Evolutionary conservation across 2,797 vertebrate species (phyloP).

Genomic region (Sebastes miniatus): DNA sequence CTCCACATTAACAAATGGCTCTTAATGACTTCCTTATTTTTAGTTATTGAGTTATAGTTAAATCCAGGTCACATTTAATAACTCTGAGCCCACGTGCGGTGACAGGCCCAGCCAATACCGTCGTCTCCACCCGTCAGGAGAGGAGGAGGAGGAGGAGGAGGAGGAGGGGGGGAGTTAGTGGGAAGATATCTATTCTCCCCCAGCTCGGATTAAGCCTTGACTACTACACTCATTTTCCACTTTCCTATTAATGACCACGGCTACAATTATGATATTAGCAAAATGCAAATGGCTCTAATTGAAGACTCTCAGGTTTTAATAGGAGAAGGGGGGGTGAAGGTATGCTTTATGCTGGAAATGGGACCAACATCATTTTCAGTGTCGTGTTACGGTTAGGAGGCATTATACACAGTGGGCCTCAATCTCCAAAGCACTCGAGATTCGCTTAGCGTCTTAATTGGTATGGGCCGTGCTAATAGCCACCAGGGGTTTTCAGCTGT

Average conservation of each 20-base stretch:
- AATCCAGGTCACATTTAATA: constrained; percentile 76
- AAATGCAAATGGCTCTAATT: constrained; percentile 86
- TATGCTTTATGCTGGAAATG: constrained; percentile 73
- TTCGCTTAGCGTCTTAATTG: constrained; percentile 86
- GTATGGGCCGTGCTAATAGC: constrained; percentile 80
- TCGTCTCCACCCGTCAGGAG: constrained; percentile 54
- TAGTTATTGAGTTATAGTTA: constrained; percentile 78
- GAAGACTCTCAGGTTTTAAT: constrained; percentile 84
- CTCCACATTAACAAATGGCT: constrained; percentile 59
- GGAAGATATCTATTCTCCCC: constrained; percentile 65
- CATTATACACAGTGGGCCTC: constrained; percentile 80
- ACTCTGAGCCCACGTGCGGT: constrained; percentile 48
- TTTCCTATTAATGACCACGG: constrained; percentile 82
- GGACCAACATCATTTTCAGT: constrained; percentile 77
- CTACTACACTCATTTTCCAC: constrained; percentile 80
- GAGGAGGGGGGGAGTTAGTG: constrained; percentile 17
- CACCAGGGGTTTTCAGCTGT: constrained; percentile 74
- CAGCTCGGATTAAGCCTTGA: constrained; percentile 71
- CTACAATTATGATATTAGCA: constrained; percentile 87
- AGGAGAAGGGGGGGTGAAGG: constrained; percentile 69
- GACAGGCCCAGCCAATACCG: constrained; percentile 60
- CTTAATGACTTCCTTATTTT: constrained; percentile 72
- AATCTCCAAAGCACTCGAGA: constrained; percentile 84
- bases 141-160: neutral
- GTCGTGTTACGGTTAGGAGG: constrained; percentile 78